A percentile compares a stretch with the other conserved stretches of the same genome.
These are phyloP conservation scores for Drosophila kanapiae DNA, from an alignment of 1,140 invertebrate genomes.

Conservation along the genomic window DNA sequence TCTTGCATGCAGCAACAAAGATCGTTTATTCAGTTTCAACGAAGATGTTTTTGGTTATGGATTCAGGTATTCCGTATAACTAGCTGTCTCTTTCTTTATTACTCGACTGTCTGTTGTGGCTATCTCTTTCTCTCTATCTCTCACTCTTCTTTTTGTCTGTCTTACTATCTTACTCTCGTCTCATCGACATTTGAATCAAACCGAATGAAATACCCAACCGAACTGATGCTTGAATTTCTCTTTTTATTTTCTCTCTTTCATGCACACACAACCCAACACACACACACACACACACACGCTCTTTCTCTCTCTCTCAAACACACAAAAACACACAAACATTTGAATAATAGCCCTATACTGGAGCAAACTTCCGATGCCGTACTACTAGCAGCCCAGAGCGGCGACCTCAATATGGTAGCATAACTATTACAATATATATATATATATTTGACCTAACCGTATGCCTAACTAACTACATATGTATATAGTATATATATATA, in stretches of 20 bases:
- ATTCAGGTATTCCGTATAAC: constrained; percentile 88
- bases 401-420: constrained; percentile 89
- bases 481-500: neutral
- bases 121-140: constrained; percentile 25
- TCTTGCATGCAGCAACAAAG: constrained; percentile 89
- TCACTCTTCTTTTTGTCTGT: constrained; percentile 11
- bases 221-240: constrained; percentile 71
- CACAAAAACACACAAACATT: constrained; percentile 15
- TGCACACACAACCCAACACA: constrained; percentile 41
- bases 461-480: neutral
- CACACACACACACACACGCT: constrained; percentile 16
- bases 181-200: constrained; percentile 37
- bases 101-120: constrained; percentile 43
- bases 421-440: constrained; percentile 24
- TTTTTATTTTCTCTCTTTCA: constrained; percentile 64
- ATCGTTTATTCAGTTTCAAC: constrained; percentile 90
- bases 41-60: constrained; percentile 89
- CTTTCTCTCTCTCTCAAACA: constrained; percentile 2
- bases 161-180: constrained; percentile 26
- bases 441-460: constrained; percentile 7
- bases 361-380: constrained; percentile 93
- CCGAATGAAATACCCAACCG: constrained; percentile 58
- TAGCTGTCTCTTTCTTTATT: constrained; percentile 33
- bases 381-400: constrained; percentile 92
- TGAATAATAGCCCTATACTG: constrained; percentile 87